A percentile compares a stretch with the other conserved stretches of the same genome.
phyloP scores from a whole-genome alignment of 1,140 invertebrate genomes.

The Trachymyrmex cornetzi region DNA sequence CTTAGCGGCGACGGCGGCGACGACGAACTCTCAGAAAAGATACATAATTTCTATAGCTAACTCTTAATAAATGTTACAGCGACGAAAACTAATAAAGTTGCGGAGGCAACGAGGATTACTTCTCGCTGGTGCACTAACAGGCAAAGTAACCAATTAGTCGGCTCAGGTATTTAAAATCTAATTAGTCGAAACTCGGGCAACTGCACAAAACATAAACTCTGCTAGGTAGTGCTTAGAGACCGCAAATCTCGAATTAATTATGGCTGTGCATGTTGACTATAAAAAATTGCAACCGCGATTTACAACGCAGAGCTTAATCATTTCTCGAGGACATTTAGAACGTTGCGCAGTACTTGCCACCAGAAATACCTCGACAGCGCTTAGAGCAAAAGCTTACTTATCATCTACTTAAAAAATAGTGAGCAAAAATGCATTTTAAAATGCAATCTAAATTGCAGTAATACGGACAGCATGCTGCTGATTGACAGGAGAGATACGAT shows the following conservation, averaged over 20 bases:
- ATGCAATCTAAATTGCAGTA: not conserved
- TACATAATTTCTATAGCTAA: constrained; percentile 36
- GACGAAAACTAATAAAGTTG: constrained; percentile 55
- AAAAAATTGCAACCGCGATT: constrained; percentile 57
- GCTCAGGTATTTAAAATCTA: constrained; percentile 67
- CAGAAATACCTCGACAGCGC: constrained; percentile 21
- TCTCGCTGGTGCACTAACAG: constrained; percentile 23
- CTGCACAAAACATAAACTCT: constrained; percentile 58
- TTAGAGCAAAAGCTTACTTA: constrained; percentile 3
- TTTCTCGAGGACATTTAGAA: constrained; percentile 43
- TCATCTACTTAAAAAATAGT: constrained; percentile 23
- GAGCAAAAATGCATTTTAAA: not conserved
- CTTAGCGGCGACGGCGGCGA: not conserved
- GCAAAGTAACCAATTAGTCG: constrained; percentile 66
- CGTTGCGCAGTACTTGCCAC: not conserved
- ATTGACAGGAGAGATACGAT: not conserved
- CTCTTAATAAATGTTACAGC: constrained; percentile 60
- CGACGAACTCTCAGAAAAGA: constrained; percentile 40
- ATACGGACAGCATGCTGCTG: not conserved
- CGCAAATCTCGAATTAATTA: constrained; percentile 67
- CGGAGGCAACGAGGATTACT: constrained; percentile 42
- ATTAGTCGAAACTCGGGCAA: constrained; percentile 68
- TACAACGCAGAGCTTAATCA: constrained; percentile 49
- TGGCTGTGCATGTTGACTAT: constrained; percentile 33
- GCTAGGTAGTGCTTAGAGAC: constrained; percentile 43